Evolutionary conservation across 2,888 invertebrate species (phyloP), one percentile per base, ranked within the genome.

Genomic region (Melinaea marsaeus): DNA sequence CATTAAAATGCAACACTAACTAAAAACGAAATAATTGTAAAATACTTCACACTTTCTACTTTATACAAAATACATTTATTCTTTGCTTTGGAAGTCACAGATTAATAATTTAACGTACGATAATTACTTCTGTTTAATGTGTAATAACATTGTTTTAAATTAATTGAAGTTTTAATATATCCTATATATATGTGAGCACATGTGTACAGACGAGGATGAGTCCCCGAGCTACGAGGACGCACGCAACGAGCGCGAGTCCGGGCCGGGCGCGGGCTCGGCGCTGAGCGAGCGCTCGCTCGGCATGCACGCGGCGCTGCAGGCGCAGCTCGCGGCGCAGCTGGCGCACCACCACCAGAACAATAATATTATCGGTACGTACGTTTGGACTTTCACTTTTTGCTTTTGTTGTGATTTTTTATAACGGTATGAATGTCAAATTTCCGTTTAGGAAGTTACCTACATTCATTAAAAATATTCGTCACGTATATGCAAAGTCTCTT

Each of bases 331-430:
- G 70, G 86, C 92, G 76, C 93, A 93, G 77, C 86, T 92, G 72
- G 89, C 92, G 75, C 92, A 93, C 71, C 92, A 91, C 68, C 92
- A 93, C 77, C 92, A 92, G 79, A 90, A 90, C 79, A 92, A 92
- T 82, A 92, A 92, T 76, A 90, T 85, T 80, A 90, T 89, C 75
- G 91, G 93, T 93, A 75, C 87, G 92, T 92, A 45, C 22, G 22
- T 45, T 33, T 35, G 51, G 13, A n/a, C 33, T 46, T 54, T 9
- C 7, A 42, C 11, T 9, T 54, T 11, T 22, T 22, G 22, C 1
- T 22, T 60, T 13, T 13, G 47, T 33, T 22, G 5, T 37, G 2
- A 3, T 22, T 37, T 56, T 56, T 37, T 9, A 35, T 37, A 35
- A 4, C 35, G 34, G 34, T 6, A 3, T n/a, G 32, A 35, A 13